These are phyloP conservation scores for Drosophila sturtevanti DNA, from an alignment of 1,140 invertebrate genomes.

Conservation along the genomic window DNA sequence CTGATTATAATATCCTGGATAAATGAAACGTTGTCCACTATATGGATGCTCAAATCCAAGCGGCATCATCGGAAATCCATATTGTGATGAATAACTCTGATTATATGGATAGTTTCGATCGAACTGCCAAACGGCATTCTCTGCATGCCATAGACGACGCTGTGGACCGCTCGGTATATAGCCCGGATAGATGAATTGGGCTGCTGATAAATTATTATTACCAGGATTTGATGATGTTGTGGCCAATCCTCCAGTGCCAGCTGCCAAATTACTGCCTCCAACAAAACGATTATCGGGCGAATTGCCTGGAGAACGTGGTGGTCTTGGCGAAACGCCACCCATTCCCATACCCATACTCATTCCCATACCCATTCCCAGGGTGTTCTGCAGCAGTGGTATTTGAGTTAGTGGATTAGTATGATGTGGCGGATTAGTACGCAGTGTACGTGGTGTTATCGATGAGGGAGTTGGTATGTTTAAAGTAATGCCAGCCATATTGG, in stretches of 20 bases:
- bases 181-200: conserved; percentile 52
- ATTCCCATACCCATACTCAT: conserved; percentile 10
- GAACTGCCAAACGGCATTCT: conserved; percentile 67
- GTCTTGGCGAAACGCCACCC: not conserved
- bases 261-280: conserved; percentile 6
- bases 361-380: conserved; percentile 8
- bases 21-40: conserved; percentile 52
- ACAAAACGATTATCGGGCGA: conserved; percentile 32
- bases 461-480: conserved; percentile 58
- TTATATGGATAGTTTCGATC: conserved; percentile 72
- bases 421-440: conserved; percentile 45
- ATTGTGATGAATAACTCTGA: conserved; percentile 53
- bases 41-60: conserved; percentile 57
- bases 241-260: conserved; percentile 12
- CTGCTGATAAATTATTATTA: conserved; percentile 11
- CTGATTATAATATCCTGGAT: conserved; percentile 57
- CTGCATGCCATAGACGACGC: conserved; percentile 63
- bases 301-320: conserved; percentile 17
- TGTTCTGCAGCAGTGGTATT: conserved; percentile 24
- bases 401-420: not conserved
- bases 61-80: conserved; percentile 63
- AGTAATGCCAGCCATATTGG: conserved; percentile 48
- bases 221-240: conserved; percentile 12
- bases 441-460: conserved; percentile 57
- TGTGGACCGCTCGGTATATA: conserved; percentile 51